phyloP scores from a whole-genome alignment of 2,797 vertebrate genomes.

The Heterohyrax brucei region DNA sequence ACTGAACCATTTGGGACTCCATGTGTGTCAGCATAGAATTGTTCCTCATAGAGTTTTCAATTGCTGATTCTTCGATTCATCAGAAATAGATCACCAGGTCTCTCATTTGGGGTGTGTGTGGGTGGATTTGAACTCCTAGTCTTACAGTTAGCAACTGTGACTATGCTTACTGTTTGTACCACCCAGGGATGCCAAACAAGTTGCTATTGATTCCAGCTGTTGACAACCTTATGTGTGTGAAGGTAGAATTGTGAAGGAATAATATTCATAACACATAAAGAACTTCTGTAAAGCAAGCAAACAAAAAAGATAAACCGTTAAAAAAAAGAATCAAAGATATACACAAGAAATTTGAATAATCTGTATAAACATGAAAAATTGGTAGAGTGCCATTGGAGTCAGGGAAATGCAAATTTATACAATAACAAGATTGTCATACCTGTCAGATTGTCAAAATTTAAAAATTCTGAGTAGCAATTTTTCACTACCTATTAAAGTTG shows the following conservation, averaged over 20 bases:
- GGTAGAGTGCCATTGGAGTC: not conserved
- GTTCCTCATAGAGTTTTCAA: no score
- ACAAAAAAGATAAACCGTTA: not conserved
- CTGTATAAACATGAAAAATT: not conserved
- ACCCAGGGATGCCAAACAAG: no score
- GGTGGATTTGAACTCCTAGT: no score
- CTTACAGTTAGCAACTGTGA: no score
- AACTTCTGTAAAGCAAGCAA: not conserved
- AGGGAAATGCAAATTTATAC: not conserved
- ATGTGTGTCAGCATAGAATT: no score
- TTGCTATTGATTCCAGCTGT: no score
- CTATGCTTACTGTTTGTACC: no score
- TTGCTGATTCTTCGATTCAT: no score
- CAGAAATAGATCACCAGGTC: no score
- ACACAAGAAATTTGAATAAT: not conserved
- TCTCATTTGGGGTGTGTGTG: no score
- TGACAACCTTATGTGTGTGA: no score
- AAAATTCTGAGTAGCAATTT: not conserved
- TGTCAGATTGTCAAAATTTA: not conserved
- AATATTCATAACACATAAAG: not conserved
- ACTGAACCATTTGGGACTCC: no score
- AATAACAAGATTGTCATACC: not conserved
- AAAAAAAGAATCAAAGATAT: not conserved
- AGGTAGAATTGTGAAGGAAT: not conserved
- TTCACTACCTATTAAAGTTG: not conserved